Conservation (phyloP, 2,797 vertebrate species). For the Galago senegalensis region DNA sequence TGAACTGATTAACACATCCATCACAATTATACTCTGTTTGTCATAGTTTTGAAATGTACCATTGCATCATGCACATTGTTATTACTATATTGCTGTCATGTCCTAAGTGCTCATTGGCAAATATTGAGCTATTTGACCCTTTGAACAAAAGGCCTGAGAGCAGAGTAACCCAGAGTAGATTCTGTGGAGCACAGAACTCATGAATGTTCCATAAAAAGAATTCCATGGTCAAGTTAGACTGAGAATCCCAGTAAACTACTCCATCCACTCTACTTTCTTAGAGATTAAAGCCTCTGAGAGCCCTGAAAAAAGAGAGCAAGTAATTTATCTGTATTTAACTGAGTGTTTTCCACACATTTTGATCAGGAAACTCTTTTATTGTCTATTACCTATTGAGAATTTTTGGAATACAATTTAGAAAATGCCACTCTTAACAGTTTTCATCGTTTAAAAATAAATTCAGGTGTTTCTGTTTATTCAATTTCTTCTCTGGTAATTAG, state of each 20-base stretch:
- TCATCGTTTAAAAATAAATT: constrained; percentile 9
- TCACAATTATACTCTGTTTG: no score
- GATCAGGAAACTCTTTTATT: neutral
- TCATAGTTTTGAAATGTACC: no score
- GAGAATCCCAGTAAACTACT: neutral
- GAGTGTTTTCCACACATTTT: neutral
- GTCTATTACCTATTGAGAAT: neutral
- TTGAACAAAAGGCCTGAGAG: neutral
- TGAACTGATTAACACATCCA: no score
- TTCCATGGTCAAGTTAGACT: neutral
- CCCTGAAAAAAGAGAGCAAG: neutral
- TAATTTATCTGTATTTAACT: neutral
- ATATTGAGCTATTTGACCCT: neutral
- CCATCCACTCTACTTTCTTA: neutral
- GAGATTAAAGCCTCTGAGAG: neutral
- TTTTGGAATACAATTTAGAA: neutral
- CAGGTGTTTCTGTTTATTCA: neutral
- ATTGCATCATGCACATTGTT: no score
- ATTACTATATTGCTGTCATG: neutral
- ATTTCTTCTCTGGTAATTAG: neutral
- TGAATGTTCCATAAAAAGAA: neutral
- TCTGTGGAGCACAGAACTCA: neutral
- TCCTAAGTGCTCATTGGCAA: neutral
- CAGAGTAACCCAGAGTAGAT: neutral
- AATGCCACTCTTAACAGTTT: neutral